Base-by-base conservation (phyloP, 2,888 invertebrate genomes). In the Anoplius nigerrimus region DNA sequence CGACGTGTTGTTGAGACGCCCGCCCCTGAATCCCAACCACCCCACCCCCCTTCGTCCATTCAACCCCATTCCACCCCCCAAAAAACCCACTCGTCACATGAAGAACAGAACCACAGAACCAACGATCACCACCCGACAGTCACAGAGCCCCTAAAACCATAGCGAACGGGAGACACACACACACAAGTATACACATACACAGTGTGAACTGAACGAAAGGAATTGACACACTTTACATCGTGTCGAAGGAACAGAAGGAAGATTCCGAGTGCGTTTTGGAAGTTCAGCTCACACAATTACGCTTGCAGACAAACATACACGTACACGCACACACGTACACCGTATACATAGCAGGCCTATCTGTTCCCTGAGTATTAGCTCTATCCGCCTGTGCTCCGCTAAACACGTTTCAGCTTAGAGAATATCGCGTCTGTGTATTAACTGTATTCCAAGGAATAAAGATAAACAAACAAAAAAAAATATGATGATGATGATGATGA, bases 1-100 rank as follows among this genome's bases (percentile, higher is more conserved):
- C 78, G 81, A 78, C 78, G 76, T 82, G 83, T 83, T 85, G 79
- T 86, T 83, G 83, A 84, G 82, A 81, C 80, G 79, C 78, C 78
- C 81, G 82, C 78, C 78, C 75, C 75, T 64, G n/a, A n/a, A n/a
- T n/a, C n/a, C n/a, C n/a, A n/a, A n/a, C 61, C 72, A 55, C 64
- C 63, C 60, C 45, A 51, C 27, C n/a, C 22, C 42, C 42, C 42
- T 8, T 16, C 42, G 24, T 56, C n/a, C n/a, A n/a, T n/a, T n/a
- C n/a, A n/a, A 34, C 46, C 15, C 55, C 72, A 69, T 52, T 59
- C 69, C 73, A 68, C 67, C 67, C 60, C 62, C 68, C 72, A 63
- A 64, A 72, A 67, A 67, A 67, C 72, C 59, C 66, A 71, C 66
- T n/a, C 71, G 56, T 69, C 71, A 77, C 62, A 63, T n/a, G n/a